These are phyloP conservation scores for Aurelia aurita DNA, from an alignment of 30 jellyfish, hydroid and myxozoan genomes.

Conservation along the genomic window DNA sequence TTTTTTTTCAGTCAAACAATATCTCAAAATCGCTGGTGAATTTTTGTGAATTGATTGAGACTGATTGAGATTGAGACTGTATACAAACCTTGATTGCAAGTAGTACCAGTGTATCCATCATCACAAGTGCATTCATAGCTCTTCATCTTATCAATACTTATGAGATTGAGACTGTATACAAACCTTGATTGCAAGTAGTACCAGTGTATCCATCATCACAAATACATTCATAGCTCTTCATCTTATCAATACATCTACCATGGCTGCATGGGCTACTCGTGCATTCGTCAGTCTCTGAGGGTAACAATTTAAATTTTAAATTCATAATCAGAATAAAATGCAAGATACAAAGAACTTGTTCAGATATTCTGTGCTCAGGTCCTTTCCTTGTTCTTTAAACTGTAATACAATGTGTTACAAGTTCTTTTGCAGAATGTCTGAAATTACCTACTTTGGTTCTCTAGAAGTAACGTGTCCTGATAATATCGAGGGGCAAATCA, in stretches of 20 bases:
- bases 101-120: constrained; percentile 15
- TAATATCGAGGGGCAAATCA: too few relatives aligned
- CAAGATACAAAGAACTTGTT: not conserved
- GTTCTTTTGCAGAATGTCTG: too few relatives aligned
- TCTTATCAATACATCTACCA: constrained; percentile 28
- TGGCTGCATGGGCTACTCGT: constrained; percentile 52
- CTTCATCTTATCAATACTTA: constrained; percentile 28
- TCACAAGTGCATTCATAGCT: constrained; percentile 51
- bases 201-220: constrained; percentile 41
- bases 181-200: constrained; percentile 2
- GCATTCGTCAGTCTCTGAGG: constrained; percentile 56
- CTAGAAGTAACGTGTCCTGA: too few relatives aligned
- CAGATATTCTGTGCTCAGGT: not conserved
- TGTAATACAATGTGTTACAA: too few relatives aligned
- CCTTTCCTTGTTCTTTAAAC: not conserved
- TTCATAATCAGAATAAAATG: not conserved
- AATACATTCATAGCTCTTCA: constrained; percentile 48
- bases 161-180: too few relatives aligned
- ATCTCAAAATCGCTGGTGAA: too few relatives aligned
- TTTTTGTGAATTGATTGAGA: too few relatives aligned
- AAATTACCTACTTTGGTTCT: not conserved
- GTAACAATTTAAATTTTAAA: not conserved
- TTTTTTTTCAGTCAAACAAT: too few relatives aligned
- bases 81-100: constrained; percentile 14
- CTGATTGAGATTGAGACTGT: too few relatives aligned